Conservation (phyloP, 2,113 vertebrate species). For the Sigmodon hispidus region DNA sequence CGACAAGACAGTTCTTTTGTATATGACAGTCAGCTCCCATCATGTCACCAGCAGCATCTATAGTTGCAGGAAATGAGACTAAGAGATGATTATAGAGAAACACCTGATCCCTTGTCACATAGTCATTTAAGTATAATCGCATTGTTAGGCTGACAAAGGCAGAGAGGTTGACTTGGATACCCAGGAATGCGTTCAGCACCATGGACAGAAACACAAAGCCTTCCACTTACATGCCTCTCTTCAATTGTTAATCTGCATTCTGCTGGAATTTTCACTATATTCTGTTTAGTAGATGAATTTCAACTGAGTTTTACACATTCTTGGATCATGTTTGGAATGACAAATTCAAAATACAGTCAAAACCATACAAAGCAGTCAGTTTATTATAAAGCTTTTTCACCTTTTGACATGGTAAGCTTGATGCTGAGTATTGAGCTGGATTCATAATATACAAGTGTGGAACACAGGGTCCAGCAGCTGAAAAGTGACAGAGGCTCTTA, state of each 20-base stretch:
- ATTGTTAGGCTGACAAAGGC: background rate
- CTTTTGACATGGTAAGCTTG: slow-evolving; percentile 31
- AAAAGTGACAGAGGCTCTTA: background rate
- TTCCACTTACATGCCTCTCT: background rate
- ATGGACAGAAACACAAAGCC: slow-evolving; percentile 56
- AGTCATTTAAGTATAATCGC: background rate
- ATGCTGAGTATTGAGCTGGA: slow-evolving; percentile 19
- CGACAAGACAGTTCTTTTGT: background rate
- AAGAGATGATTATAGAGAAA: slow-evolving; percentile 14
- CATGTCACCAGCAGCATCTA: background rate
- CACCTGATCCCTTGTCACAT: background rate
- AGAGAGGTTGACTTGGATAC: background rate
- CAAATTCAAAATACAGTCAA: slow-evolving; percentile 43
- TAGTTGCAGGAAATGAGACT: background rate
- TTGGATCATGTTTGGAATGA: background rate
- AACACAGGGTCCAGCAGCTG: background rate
- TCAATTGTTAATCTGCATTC: background rate
- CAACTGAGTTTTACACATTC: background rate
- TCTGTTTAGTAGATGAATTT: background rate
- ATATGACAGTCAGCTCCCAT: background rate
- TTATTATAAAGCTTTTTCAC: background rate
- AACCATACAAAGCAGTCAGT: slow-evolving; percentile 44
- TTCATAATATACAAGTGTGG: background rate
- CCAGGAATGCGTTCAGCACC: slow-evolving; percentile 37
- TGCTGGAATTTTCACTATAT: slow-evolving; percentile 19